Evolutionary conservation across 2,797 vertebrate species (phyloP), one percentile per base, ranked within the genome.

Genomic region (Fratercula arctica): DNA sequence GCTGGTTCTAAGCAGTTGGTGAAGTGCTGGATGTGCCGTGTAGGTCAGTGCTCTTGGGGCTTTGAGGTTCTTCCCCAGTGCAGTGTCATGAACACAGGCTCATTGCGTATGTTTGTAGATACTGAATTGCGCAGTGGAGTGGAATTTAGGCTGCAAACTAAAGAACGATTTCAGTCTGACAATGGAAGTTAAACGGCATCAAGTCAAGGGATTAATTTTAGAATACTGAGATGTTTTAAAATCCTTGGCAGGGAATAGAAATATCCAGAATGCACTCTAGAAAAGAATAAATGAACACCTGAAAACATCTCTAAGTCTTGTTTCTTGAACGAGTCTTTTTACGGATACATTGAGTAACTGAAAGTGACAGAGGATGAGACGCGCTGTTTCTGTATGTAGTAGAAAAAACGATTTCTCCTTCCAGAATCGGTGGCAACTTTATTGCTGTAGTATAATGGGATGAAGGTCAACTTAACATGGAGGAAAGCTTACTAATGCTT

Each of bases 21-120:
- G 72, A 18, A 53, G 4, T 6, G 24, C 16, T 26, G 68, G 16
- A 9, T 13, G 31, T 24, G 70, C 46, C 11, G 23, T 43, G 77
- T 2, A 24, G 16, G 66, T 8, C 8, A 2, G 31, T 1, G 28
- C 16, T 23, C 11, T 13, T 3, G 2, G 39, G 29, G 17, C 1
- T 39, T 8, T n/a, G 64, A 43, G 33, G 15, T 14, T 41, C 26
- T 63, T 63, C 45, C 21, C n/a, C 51, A 17, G 31, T 4, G 0
- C 31, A 1, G 69, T 10, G 6, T 13, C 4, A 2, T 13, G 37
- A 67, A 35, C 16, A 13, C 3, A 11, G 46, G 26, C 12, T 66
- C 1, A 0, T 0, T 24, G 8, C 2, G 0, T 18, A 3, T 17
- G 9, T 28, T 68, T 0, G 2, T 1, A 24, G 35, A 21, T 46